Evolutionary conservation across 2,797 vertebrate genomes (phyloP).

Genomic region (Valencia hispanica): DNA sequence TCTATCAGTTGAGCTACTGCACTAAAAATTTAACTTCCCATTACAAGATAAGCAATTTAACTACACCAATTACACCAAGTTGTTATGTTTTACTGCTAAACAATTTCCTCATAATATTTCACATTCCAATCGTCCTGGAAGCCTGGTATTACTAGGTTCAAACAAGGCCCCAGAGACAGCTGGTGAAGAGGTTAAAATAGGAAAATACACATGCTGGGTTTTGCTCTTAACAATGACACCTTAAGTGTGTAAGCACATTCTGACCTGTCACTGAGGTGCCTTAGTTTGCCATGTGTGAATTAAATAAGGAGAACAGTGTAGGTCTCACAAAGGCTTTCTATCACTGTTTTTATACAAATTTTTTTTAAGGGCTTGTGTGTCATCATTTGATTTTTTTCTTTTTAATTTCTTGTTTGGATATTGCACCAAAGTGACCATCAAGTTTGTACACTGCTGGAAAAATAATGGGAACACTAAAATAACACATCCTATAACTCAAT

Average conservation of each 20-base stretch:
- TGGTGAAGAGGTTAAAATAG: background rate
- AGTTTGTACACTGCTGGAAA: too few species aligned
- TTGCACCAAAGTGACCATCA: background rate
- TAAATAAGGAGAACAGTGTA: background rate
- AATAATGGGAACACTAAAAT: too few species aligned
- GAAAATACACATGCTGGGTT: background rate
- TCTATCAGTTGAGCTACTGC: background rate
- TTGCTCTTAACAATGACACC: background rate
- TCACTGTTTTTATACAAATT: background rate
- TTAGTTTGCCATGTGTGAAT: conserved; percentile 2
- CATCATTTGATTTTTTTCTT: background rate
- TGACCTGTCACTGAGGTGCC: conserved; percentile 1
- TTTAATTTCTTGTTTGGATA: background rate
- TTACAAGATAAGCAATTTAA: background rate
- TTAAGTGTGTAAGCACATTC: conserved; percentile 3
- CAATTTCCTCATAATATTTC: background rate
- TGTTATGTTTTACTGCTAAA: background rate
- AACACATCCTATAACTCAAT: too few species aligned
- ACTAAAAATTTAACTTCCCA: background rate
- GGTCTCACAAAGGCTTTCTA: background rate
- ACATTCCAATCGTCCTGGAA: background rate
- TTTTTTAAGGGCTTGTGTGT: background rate
- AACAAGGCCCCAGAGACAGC: background rate
- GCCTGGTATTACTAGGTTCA: background rate
- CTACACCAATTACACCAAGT: background rate